A percentile compares a stretch with the other conserved stretches of the same genome.
These are phyloP conservation scores for Caenorhabditis sinica DNA, from an alignment of 2,888 invertebrate genomes.

Conservation along the genomic window DNA sequence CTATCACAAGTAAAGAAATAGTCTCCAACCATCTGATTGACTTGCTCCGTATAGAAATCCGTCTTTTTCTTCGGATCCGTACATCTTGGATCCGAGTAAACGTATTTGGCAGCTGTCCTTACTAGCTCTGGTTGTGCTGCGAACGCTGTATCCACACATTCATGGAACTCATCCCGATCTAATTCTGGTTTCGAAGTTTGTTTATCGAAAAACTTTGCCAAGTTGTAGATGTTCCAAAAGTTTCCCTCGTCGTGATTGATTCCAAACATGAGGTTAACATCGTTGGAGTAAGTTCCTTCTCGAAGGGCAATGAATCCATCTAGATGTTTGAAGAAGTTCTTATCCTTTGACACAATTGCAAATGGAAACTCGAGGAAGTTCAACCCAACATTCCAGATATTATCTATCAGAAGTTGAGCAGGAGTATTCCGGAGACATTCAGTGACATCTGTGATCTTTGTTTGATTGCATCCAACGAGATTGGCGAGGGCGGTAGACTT, in stretches of 20 bases:
- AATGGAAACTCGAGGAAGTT: slow-evolving; percentile 83
- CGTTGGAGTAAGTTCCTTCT: slow-evolving; percentile 91
- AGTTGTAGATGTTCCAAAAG: slow-evolving; percentile 84
- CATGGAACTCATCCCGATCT: slow-evolving; percentile 76
- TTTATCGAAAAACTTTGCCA: slow-evolving; percentile 80
- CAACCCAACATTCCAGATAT: slow-evolving; percentile 80
- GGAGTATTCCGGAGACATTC: slow-evolving; percentile 76
- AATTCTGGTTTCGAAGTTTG: slow-evolving; percentile 77
- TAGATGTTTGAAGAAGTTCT: slow-evolving; percentile 79
- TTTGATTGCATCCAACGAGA: slow-evolving; percentile 90
- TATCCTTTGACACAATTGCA: slow-evolving; percentile 79
- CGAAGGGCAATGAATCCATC: slow-evolving; percentile 82
- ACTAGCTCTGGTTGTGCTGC: slow-evolving; percentile 79
- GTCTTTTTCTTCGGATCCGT: slow-evolving; percentile 62
- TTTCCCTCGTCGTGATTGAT: slow-evolving; percentile 94
- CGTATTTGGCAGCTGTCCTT: slow-evolving; percentile 78
- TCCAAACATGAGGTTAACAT: slow-evolving; percentile 93
- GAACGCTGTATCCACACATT: slow-evolving; percentile 80
- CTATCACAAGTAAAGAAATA: slow-evolving; percentile 89
- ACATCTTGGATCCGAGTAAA: slow-evolving; percentile 79
- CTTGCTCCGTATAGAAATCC: slow-evolving; percentile 81
- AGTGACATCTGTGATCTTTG: slow-evolving; percentile 72
- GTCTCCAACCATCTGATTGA: slow-evolving; percentile 88
- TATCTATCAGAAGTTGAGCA: slow-evolving; percentile 80
- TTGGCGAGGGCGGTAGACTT: slow-evolving; percentile 91